A percentile compares a stretch with the other conserved stretches of the same genome.
Conservation (phyloP, 2,888 invertebrate species). For the Vanessa cardui region DNA sequence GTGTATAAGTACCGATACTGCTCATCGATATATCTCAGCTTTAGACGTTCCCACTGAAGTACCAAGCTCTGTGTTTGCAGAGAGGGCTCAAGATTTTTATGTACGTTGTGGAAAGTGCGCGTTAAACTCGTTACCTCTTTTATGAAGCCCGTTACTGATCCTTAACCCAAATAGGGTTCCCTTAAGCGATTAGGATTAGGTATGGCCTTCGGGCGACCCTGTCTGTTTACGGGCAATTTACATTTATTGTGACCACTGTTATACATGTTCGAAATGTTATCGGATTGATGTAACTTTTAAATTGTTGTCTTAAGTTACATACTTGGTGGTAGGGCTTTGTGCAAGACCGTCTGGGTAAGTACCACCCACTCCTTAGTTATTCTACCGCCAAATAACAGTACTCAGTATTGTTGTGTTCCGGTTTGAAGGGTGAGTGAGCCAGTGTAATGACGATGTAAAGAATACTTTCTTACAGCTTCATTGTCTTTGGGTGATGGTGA, state of each 20-base stretch:
- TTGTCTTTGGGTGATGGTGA: too few species aligned
- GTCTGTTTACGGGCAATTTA: slow-evolving; percentile 5
- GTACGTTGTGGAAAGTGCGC: background rate
- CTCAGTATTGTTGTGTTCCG: too few species aligned
- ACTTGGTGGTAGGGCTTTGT: too few species aligned
- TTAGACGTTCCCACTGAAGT: too few species aligned
- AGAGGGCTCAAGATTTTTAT: background rate
- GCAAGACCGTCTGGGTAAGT: too few species aligned
- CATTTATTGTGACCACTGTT: slow-evolving; percentile 3
- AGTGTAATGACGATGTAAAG: too few species aligned
- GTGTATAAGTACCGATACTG: too few species aligned
- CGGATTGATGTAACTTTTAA: background rate
- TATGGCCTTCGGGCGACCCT: background rate
- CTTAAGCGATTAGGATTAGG: slow-evolving; percentile 11
- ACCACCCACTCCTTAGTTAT: too few species aligned
- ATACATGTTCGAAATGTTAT: background rate
- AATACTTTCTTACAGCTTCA: too few species aligned
- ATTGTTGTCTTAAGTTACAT: background rate
- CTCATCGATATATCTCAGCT: too few species aligned
- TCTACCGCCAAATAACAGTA: too few species aligned
- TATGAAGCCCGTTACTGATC: slow-evolving; percentile 8
- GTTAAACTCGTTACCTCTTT: slow-evolving; percentile 7
- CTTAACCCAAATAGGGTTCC: slow-evolving; percentile 19
- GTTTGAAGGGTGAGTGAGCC: too few species aligned
- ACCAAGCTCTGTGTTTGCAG: background rate